phyloP scores from a whole-genome alignment of 2,113 vertebrate species.

The Cygnus atratus region DNA sequence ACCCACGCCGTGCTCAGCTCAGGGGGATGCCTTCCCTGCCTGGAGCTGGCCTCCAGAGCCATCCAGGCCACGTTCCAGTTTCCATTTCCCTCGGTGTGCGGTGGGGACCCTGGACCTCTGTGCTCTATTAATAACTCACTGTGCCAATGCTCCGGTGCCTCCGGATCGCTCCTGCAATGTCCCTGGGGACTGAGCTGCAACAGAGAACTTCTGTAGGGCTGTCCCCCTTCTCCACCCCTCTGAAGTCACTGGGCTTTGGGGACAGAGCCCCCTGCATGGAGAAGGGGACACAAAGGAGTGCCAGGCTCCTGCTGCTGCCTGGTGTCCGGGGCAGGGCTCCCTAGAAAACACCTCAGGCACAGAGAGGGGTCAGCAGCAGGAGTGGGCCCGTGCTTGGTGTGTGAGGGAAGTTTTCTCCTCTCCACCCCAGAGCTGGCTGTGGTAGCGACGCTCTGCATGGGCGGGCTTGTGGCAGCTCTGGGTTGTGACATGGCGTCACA shows the following conservation, averaged over 20 bases:
- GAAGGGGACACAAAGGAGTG: background rate
- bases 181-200: background rate
- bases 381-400: fast-evolving
- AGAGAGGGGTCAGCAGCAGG: background rate
- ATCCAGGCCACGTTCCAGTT: background rate
- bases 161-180: background rate
- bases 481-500: fast-evolving
- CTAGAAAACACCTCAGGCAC: fast-evolving
- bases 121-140: background rate
- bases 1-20: background rate
- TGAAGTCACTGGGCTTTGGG: background rate
- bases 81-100: background rate
- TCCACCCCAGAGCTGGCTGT: background rate
- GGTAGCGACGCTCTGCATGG: background rate
- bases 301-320: background rate
- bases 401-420: background rate
- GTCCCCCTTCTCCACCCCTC: background rate
- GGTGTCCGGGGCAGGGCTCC: background rate
- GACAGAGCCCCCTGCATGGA: background rate
- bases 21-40: fast-evolving
- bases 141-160: background rate
- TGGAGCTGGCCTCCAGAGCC: background rate
- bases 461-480: background rate
- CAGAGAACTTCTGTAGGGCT: background rate
- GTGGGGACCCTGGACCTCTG: background rate